Percentiles rank a stretch among this genome's conserved stretches.
These are phyloP conservation scores for Cheilosia pagana DNA, from an alignment of 2,888 invertebrate genomes.

Conservation along the genomic window DNA sequence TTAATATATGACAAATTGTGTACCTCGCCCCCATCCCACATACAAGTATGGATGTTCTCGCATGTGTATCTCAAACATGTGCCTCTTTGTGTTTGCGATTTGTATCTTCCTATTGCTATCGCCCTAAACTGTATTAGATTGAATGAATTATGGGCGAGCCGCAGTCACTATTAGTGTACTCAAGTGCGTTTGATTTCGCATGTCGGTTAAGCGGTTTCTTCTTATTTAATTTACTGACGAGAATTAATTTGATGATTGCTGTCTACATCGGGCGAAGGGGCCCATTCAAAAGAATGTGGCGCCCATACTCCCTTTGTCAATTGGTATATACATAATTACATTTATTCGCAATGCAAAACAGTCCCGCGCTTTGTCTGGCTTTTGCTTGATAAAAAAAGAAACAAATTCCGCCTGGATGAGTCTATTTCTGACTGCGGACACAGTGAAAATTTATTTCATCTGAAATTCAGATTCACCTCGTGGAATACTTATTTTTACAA, in stretches of 20 bases:
- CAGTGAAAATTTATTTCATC: constrained; percentile 22
- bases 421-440: background rate
- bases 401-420: background rate
- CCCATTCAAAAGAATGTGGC: constrained; percentile 35
- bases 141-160: constrained; percentile 49
- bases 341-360: constrained; percentile 48
- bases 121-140: constrained; percentile 35
- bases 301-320: constrained; percentile 54
- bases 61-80: background rate
- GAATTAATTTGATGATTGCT: constrained; percentile 44
- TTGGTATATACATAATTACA: constrained; percentile 40
- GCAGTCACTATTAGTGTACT: constrained; percentile 13
- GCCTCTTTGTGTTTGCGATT: constrained; percentile 10
- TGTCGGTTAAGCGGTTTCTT: constrained; percentile 15
- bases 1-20: constrained; percentile 59
- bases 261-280: background rate
- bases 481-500: background rate
- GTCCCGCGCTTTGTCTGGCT: constrained; percentile 39
- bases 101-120: constrained; percentile 12
- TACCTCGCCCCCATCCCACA: background rate
- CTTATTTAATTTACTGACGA: constrained; percentile 20
- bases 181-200: constrained; percentile 45
- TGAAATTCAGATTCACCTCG: constrained; percentile 49
- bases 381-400: constrained; percentile 30
- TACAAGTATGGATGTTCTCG: background rate